These are phyloP conservation scores for Kryphioiulus occultus DNA, from an alignment of 2,888 invertebrate genomes.

Conservation along the genomic window DNA sequence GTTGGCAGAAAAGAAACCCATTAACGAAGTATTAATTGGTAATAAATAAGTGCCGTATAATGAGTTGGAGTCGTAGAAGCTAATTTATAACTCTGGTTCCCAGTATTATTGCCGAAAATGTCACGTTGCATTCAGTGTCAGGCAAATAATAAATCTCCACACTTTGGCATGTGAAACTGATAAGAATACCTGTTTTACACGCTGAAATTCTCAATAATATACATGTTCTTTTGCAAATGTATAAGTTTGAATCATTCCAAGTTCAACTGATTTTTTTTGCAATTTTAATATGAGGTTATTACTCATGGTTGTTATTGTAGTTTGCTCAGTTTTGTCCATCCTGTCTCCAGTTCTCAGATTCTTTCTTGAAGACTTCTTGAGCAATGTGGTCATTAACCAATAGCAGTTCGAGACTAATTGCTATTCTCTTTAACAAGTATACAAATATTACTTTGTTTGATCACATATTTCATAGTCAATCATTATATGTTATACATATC, in stretches of 20 bases:
- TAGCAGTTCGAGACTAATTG: background rate
- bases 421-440: background rate
- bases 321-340: no score
- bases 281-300: background rate
- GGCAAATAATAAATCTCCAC: background rate
- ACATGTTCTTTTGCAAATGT: background rate
- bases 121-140: background rate
- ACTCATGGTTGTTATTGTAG: no score
- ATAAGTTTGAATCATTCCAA: background rate
- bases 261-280: background rate
- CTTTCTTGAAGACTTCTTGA: no score
- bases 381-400: background rate
- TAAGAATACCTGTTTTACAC: conserved; percentile 9
- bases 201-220: background rate
- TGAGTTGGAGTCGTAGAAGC: background rate
- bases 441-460: background rate
- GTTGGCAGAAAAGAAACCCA: background rate
- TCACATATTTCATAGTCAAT: background rate
- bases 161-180: conserved; percentile 6
- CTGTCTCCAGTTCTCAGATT: no score
- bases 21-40: background rate
- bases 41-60: conserved; percentile 18
- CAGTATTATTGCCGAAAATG: background rate
- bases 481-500: conserved; percentile 13
- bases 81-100: background rate